A percentile compares a stretch with the other conserved stretches of the same genome.
phyloP scores from a whole-genome alignment of 1,140 invertebrate species.

The Pseudomyrmex flavicornis region DNA sequence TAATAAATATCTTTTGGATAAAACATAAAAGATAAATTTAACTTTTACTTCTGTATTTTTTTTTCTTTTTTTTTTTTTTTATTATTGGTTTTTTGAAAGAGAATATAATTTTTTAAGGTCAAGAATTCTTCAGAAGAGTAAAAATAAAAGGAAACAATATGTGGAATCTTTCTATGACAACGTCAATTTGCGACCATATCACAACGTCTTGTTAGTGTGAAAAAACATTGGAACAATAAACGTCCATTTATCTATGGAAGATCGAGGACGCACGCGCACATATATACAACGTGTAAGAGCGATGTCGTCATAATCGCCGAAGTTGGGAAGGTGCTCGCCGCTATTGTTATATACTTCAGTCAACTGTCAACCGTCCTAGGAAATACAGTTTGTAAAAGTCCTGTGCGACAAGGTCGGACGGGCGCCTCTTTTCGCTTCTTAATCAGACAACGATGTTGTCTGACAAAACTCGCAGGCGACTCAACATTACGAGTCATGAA shows the following conservation, averaged over 20 bases:
- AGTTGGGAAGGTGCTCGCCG: slow-evolving; percentile 58
- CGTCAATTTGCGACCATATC: background rate
- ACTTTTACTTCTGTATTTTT: too few relatives aligned
- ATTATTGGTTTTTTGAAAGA: too few relatives aligned
- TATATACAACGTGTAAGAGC: background rate
- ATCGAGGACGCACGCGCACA: slow-evolving; percentile 52
- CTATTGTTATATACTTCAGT: slow-evolving; percentile 48
- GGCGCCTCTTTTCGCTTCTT: background rate
- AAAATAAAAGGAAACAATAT: background rate
- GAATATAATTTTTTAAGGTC: too few relatives aligned
- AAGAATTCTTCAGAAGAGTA: background rate
- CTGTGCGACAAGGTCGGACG: background rate
- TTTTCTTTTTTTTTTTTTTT: too few relatives aligned
- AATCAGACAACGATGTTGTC: background rate
- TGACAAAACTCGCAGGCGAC: background rate
- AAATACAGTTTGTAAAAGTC: slow-evolving; percentile 27
- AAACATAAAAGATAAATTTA: background rate
- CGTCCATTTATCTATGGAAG: slow-evolving; percentile 58
- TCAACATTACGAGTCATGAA: background rate
- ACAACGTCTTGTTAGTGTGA: slow-evolving; percentile 3
- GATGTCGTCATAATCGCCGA: slow-evolving; percentile 20
- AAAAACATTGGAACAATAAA: slow-evolving; percentile 41
- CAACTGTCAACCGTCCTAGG: slow-evolving; percentile 52
- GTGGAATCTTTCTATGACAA: background rate
- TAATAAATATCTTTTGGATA: background rate